Evolutionary conservation across 1,140 invertebrate species (phyloP), one percentile per base, ranked within the genome.

Genomic region (Drosophila funebris): DNA sequence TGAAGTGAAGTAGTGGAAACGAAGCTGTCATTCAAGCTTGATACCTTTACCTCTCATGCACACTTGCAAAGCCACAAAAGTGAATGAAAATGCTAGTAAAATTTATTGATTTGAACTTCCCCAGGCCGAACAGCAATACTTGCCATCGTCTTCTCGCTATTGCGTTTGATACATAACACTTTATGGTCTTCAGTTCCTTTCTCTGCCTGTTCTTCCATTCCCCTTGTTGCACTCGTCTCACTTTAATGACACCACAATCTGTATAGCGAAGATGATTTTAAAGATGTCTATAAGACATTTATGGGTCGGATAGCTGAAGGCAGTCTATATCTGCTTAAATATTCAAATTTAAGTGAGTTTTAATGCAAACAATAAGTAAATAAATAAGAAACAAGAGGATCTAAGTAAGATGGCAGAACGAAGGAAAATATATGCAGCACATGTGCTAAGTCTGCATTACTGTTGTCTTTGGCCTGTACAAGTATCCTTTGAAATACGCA

Each of bases 271-370:
- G 1, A 5, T 8, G 39, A 33, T 8, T 53, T 53, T 33, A 52
- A 52, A 61, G 18, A 36, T 20, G 54, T 56, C 48, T 29, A n/a
- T 37, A 14, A 20, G 64, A 33, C 54, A 60, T 29, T 61, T 50
- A 50, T 67, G 27, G 18, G 31, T 18, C 27, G 44, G 22, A 8
- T 44, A 22, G 11, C 37, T 46, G 29, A 60, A 66, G 76, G 80
- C 46, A 73, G 79, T 84, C 76, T 79, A 67, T 69, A 68, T 77
- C 57, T 72, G 74, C 31, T 31, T 29, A 39, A 74, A 76, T 74
- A 78, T 81, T 79, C 62, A 82, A 72, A 71, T 61, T 61, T 74
- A 77, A 78, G 70, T 87, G 78, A 87, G 24, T 27, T 27, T 27
- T 27, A 27, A 27, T 27, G 24, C 24, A 3, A 27, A 27, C 24